Evolutionary conservation across 2,888 invertebrate species (phyloP).

Genomic region (Meteorus cinctellus): DNA sequence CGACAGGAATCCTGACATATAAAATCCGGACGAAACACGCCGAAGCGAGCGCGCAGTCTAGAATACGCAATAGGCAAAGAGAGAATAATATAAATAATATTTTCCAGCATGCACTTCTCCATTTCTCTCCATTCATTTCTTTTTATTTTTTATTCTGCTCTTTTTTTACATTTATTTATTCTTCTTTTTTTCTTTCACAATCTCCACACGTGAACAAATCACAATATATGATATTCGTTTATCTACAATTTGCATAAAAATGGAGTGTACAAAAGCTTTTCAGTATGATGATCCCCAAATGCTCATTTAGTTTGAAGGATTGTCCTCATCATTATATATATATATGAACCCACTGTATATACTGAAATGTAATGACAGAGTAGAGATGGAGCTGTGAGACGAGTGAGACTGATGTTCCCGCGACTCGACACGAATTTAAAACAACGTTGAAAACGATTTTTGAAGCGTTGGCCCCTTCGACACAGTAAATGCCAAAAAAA

Average conservation of each 20-base stretch:
- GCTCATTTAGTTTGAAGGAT: conserved; percentile 15
- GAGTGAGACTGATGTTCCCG: conserved; percentile 61
- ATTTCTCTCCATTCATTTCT: not conserved
- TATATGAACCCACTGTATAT: conserved; percentile 7
- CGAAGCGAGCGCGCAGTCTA: conserved; percentile 60
- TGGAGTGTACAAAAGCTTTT: not conserved
- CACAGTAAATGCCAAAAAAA: conserved; percentile 16
- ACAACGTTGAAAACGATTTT: conserved; percentile 64
- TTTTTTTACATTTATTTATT: not conserved
- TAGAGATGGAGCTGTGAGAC: conserved; percentile 41
- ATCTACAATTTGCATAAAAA: conserved; percentile 6
- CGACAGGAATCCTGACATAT: conserved; percentile 70
- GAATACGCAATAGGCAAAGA: conserved; percentile 68
- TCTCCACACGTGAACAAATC: conserved; percentile 6
- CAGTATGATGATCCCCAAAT: conserved; percentile 16
- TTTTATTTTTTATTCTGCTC: not conserved
- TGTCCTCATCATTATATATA: conserved; percentile 2
- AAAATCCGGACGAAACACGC: conserved; percentile 61
- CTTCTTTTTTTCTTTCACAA: not conserved
- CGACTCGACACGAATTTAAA: conserved; percentile 68
- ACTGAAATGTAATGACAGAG: conserved; percentile 26
- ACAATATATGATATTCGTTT: conserved; percentile 13
- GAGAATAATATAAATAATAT: conserved; percentile 40
- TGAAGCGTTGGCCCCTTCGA: conserved; percentile 56
- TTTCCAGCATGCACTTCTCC: conserved; percentile 8